A percentile compares a stretch with the other conserved stretches of the same genome.
These are phyloP conservation scores for Nematopogon swammerdamellus DNA, from an alignment of 2,888 invertebrate species.

Conservation along the genomic window DNA sequence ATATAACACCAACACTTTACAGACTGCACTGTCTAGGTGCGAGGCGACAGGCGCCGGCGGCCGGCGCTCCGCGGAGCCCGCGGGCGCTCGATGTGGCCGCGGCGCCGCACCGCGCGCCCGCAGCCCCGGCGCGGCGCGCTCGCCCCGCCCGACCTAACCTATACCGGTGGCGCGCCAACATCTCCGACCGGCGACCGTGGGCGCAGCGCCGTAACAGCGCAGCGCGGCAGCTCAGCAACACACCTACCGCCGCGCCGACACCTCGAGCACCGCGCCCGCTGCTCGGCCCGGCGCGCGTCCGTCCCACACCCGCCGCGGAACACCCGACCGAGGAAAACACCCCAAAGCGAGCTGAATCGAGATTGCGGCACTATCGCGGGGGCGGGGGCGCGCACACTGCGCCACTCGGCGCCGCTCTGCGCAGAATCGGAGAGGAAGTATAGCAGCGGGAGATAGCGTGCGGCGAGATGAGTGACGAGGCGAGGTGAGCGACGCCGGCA, in stretches of 20 bases:
- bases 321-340: conserved; percentile 3
- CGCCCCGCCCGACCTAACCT: conserved; percentile 6
- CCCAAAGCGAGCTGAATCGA: not conserved
- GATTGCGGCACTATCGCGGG: not conserved
- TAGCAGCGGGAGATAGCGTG: not conserved
- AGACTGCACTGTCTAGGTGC: not conserved
- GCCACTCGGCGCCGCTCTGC: not conserved
- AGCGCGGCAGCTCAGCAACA: not conserved
- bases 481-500: conserved; percentile 1
- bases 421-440: not conserved
- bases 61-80: not conserved
- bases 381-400: not conserved
- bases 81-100: not conserved
- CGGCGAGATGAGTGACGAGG: not conserved
- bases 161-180: not conserved
- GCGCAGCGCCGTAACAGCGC: not conserved
- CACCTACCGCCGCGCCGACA: conserved; percentile 16
- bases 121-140: not conserved
- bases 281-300: conserved; percentile 51
- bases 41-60: not conserved
- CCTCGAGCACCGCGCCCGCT: conserved; percentile 31
- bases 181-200: not conserved
- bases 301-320: conserved; percentile 45
- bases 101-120: conserved; percentile 3
- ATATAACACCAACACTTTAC: not conserved